Evolutionary conservation across 2,888 invertebrate species (phyloP).

Genomic region (Diachrysia chrysitis): DNA sequence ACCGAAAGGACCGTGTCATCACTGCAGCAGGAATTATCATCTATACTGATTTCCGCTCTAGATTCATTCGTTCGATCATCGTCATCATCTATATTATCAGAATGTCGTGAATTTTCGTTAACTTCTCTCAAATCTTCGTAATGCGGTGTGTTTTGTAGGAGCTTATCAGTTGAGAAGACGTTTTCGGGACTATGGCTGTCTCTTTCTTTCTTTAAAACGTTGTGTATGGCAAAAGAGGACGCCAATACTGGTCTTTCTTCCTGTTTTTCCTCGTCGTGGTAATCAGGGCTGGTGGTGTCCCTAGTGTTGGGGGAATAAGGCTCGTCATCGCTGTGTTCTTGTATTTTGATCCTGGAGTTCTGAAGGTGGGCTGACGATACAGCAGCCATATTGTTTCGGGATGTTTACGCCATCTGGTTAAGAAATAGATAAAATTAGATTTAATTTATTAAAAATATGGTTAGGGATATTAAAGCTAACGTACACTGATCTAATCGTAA

Average conservation of each 20-base stretch:
- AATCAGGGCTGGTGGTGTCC: constrained; percentile 82
- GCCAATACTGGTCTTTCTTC: constrained; percentile 76
- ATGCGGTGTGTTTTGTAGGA: constrained; percentile 83
- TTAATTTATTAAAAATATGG: background rate
- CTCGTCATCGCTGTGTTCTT: constrained; percentile 85
- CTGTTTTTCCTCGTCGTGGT: constrained; percentile 79
- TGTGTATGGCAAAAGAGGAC: constrained; percentile 86
- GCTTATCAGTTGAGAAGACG: constrained; percentile 85
- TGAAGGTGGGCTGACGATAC: constrained; percentile 83
- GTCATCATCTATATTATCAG: constrained; percentile 75
- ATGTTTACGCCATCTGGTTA: constrained; percentile 82
- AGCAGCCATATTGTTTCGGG: constrained; percentile 80
- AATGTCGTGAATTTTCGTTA: constrained; percentile 71
- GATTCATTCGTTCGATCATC: constrained; percentile 66
- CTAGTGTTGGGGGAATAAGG: constrained; percentile 82
- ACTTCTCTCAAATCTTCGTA: constrained; percentile 71
- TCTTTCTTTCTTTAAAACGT: constrained; percentile 85
- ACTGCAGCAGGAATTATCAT: constrained; percentile 91
- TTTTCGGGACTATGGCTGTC: constrained; percentile 84
- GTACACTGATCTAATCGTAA: too few species aligned
- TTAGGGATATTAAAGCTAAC: too few species aligned
- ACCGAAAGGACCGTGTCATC: constrained; percentile 95
- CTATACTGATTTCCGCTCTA: constrained; percentile 84
- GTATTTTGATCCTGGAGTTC: constrained; percentile 80
- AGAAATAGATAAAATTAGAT: constrained; percentile 27